Evolutionary conservation across 1,140 invertebrate genomes (phyloP).

Genomic region (Pteromalus puparum): DNA sequence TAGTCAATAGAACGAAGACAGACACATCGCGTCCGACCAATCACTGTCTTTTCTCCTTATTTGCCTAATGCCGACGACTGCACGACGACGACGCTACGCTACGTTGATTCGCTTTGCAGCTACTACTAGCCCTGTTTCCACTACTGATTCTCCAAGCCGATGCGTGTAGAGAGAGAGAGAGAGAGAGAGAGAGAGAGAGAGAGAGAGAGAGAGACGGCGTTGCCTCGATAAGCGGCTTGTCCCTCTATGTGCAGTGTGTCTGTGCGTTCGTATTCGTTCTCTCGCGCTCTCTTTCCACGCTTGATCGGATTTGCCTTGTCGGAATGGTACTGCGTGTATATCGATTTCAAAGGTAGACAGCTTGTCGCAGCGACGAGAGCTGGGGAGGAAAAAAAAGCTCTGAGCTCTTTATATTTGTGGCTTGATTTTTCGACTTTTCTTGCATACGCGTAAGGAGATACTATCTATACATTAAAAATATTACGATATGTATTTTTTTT

Average conservation of each 20-base stretch:
- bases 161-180: background rate
- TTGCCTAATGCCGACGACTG: slow-evolving; percentile 14
- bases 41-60: slow-evolving; percentile 39
- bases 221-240: slow-evolving; percentile 25
- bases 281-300: background rate
- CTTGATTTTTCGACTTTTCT: background rate
- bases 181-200: too few relatives aligned
- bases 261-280: background rate
- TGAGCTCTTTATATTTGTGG: too few relatives aligned
- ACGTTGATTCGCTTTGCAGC: background rate
- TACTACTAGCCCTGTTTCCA: background rate
- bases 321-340: background rate
- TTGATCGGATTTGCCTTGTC: slow-evolving; percentile 17
- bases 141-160: background rate
- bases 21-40: slow-evolving; percentile 9
- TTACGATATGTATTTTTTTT: too few relatives aligned
- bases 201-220: too few relatives aligned
- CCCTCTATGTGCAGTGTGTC: background rate
- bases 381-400: too few relatives aligned
- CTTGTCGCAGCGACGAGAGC: background rate
- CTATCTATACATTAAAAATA: background rate
- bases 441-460: background rate
- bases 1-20: slow-evolving; percentile 36
- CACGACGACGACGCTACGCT: background rate
- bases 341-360: background rate